Evolutionary conservation across 2,888 invertebrate genomes (phyloP), one percentile per base, ranked within the genome.

Genomic region (Tetragnatha montana): DNA sequence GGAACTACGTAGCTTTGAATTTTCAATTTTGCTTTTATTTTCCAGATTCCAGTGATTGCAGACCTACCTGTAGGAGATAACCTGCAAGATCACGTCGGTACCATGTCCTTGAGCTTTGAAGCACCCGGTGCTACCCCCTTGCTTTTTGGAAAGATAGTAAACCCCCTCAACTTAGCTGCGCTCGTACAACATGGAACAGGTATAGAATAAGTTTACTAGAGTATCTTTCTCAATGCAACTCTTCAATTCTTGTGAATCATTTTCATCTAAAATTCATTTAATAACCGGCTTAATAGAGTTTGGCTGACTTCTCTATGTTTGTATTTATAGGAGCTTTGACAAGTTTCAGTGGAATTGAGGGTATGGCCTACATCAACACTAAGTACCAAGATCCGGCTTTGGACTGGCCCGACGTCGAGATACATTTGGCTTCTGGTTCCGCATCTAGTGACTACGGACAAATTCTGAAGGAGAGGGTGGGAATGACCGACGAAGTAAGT

Each of bases 61-160:
- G 91, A 92, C 81, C 83, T 92, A 8, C 92, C 92, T 0, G 92
- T 92, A 1, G 92, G 92, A 8, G 82, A 91, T 10, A 92, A 92
- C 73, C 82, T 91, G 6, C 91, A 91, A 73, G 92, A 92, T 83
- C 92, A 92, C 69, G 90, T 90, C 10, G 90, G 87, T n/a, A 81
- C 91, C 8, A 50, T 76, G 3, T 76, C 87, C 0, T 21, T 91
- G 49, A 87, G 89, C 21, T 91, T 91, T 50, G 89, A 89, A 47
- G 88, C 87, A 22, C 8, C 69, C 8, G 17, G 21, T 7, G 87
- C 91, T 6, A 14, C 6, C 7, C 49, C 91, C 75, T 14, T 91
- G 21, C 35, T 91, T 7, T 14, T 87, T 21, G 69, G 70, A 19
- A 21, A 78, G 14, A 17, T 90, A 2, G 10, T 74, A 0, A 82